phyloP scores from a whole-genome alignment of 2,797 vertebrate species.

The Hydrophis major region DNA sequence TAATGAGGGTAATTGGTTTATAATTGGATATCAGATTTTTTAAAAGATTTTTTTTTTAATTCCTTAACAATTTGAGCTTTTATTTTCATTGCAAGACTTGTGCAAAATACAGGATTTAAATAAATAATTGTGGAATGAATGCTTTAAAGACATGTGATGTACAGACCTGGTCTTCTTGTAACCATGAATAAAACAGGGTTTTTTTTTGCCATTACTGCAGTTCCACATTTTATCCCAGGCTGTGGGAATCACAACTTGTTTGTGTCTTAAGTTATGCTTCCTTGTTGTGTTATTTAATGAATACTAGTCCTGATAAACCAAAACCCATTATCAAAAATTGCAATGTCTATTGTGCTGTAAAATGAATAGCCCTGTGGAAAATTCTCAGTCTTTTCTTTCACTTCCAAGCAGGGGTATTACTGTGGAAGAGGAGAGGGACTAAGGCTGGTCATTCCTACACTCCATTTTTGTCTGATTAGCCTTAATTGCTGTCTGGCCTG shows the following conservation, averaged over 20 bases:
- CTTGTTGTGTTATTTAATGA: neutral
- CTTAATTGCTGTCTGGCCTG: neutral
- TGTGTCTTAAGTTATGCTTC: neutral
- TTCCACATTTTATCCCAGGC: neutral
- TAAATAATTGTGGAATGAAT: neutral
- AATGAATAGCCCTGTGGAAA: neutral
- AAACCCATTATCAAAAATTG: neutral
- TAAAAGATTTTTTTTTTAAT: conserved; percentile 43
- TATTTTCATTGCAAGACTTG: too few species aligned
- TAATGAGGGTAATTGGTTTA: conserved; percentile 60
- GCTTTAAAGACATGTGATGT: neutral
- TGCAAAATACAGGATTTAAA: neutral
- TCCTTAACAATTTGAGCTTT: conserved; percentile 39
- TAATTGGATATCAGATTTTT: conserved; percentile 57
- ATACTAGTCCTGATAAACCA: neutral
- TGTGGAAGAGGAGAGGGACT: neutral
- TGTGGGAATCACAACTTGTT: neutral
- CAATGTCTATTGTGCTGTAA: neutral
- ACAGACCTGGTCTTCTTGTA: neutral
- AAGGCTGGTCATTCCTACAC: neutral
- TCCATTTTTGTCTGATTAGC: neutral
- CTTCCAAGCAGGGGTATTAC: neutral
- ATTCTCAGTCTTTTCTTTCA: neutral
- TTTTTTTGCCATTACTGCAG: neutral
- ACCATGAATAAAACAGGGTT: neutral